Percentiles rank a stretch among this genome's conserved stretches.
Conservation (phyloP, 2,888 invertebrate species). For the Oligia fasciuncula region DNA sequence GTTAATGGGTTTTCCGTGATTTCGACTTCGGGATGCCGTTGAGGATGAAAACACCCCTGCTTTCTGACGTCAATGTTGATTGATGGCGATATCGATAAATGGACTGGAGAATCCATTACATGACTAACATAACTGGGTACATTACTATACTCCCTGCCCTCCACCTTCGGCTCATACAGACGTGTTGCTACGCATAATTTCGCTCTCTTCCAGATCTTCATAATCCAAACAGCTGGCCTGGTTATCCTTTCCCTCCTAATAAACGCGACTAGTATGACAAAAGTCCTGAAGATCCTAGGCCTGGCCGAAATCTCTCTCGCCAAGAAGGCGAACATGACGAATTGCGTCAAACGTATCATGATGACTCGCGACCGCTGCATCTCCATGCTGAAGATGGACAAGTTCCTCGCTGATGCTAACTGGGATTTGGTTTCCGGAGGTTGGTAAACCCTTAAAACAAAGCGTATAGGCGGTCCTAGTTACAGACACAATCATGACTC, state of each 20-base stretch:
- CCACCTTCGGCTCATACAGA: too few relatives aligned
- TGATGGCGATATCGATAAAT: too few relatives aligned
- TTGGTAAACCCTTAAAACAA: conserved; percentile 28
- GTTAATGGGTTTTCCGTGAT: too few relatives aligned
- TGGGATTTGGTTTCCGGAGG: conserved; percentile 90
- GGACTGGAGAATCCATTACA: too few relatives aligned
- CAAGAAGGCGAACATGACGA: conserved; percentile 89
- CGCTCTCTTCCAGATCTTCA: conserved; percentile 78
- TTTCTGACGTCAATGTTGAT: too few relatives aligned
- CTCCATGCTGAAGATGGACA: conserved; percentile 91
- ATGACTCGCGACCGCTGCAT: conserved; percentile 86
- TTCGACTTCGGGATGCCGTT: too few relatives aligned
- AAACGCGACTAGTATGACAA: conserved; percentile 90
- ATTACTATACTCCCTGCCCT: too few relatives aligned
- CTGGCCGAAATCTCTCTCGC: conserved; percentile 87
- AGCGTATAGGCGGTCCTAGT: too few relatives aligned
- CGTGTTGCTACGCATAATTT: neutral
- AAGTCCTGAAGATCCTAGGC: conserved; percentile 88
- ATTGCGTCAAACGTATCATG: conserved; percentile 88
- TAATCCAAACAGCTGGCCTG: conserved; percentile 90
- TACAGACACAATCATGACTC: too few relatives aligned
- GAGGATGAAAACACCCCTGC: too few relatives aligned
- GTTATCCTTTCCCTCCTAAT: conserved; percentile 90
- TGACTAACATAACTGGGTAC: too few relatives aligned
- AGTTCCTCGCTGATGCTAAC: conserved; percentile 91